Evolutionary conservation across 2,113 vertebrate species (phyloP).

Genomic region (Bubo bubo): DNA sequence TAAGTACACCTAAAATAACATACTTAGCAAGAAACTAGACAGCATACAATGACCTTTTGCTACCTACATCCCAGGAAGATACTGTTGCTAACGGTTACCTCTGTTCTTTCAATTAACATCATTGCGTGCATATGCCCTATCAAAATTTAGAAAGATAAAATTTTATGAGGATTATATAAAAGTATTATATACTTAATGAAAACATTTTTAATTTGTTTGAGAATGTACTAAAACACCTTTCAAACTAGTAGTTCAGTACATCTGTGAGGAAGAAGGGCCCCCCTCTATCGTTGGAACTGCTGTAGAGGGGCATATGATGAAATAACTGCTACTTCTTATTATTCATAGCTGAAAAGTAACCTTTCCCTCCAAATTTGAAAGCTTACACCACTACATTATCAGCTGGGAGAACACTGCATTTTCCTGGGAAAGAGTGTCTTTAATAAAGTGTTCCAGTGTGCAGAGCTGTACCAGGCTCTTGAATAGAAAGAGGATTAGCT

Average conservation of each 20-base stretch:
- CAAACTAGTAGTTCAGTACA: neutral
- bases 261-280: neutral
- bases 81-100: neutral
- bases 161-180: neutral
- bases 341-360: neutral
- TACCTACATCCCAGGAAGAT: neutral
- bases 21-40: neutral
- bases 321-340: neutral
- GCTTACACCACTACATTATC: neutral
- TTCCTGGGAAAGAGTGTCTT: conserved; percentile 53
- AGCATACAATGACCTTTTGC: neutral
- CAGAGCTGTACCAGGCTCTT: conserved; percentile 23
- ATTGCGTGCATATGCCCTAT: rapidly evolving
- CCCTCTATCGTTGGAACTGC: neutral
- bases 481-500: conserved; percentile 31
- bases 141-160: neutral
- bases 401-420: conserved; percentile 7
- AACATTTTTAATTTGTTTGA: neutral
- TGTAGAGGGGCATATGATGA: no score
- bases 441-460: neutral
- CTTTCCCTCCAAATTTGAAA: neutral
- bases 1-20: neutral
- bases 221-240: neutral
- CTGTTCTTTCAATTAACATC: neutral
- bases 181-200: neutral